phyloP scores from a whole-genome alignment of 2,888 invertebrate genomes.

The Eristalis tenax region DNA sequence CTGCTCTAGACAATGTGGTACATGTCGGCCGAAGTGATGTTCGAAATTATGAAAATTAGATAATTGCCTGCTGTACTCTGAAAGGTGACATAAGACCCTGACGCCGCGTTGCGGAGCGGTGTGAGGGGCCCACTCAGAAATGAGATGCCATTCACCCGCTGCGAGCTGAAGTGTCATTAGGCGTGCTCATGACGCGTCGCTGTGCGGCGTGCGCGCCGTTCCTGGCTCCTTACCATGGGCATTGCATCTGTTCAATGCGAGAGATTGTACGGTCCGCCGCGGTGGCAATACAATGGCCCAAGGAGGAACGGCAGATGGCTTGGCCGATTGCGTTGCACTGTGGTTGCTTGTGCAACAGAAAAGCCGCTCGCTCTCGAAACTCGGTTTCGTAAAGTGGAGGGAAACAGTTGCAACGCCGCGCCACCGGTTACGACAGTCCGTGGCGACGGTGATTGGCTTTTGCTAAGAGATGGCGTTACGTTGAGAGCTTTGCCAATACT shows the following conservation, averaged over 20 bases:
- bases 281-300: slow-evolving; percentile 34
- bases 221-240: slow-evolving; percentile 21
- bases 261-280: slow-evolving; percentile 8
- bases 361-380: slow-evolving; percentile 19
- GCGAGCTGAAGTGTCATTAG: slow-evolving; percentile 58
- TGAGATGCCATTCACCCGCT: slow-evolving; percentile 31
- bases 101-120: slow-evolving; percentile 21
- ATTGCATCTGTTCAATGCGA: slow-evolving; percentile 48
- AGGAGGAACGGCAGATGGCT: slow-evolving; percentile 16
- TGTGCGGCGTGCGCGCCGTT: slow-evolving; percentile 24
- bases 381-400: slow-evolving; percentile 57
- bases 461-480: slow-evolving; percentile 58
- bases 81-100: slow-evolving; percentile 54
- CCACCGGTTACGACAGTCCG: slow-evolving; percentile 49
- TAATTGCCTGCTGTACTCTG: slow-evolving; percentile 63
- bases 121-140: not conserved
- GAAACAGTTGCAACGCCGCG: slow-evolving; percentile 29
- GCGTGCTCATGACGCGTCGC: slow-evolving; percentile 42
- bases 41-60: slow-evolving; percentile 65
- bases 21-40: slow-evolving; percentile 63
- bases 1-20: slow-evolving; percentile 38
- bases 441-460: slow-evolving; percentile 22
- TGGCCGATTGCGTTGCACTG: slow-evolving; percentile 9
- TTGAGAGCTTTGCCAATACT: not conserved
- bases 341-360: slow-evolving; percentile 59